phyloP scores from a whole-genome alignment of 2,797 vertebrate species.

The Eupleurogrammus muticus region DNA sequence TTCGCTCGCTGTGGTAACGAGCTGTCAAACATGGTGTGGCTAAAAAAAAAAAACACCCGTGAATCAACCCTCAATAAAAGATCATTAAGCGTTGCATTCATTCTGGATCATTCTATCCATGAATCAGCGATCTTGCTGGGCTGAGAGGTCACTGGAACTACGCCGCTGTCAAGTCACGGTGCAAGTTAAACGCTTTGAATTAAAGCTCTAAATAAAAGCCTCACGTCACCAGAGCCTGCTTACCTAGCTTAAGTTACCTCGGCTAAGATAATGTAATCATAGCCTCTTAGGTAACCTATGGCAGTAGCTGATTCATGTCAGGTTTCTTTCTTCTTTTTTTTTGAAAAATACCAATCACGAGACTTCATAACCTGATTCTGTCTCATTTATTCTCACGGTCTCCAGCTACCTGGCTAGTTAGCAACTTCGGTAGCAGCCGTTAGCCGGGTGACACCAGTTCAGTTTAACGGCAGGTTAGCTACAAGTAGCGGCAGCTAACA shows the following conservation, averaged over 20 bases:
- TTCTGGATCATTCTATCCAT: background rate
- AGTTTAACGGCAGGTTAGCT: conserved; percentile 29
- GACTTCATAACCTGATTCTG: too few relatives aligned
- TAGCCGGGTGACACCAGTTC: conserved; percentile 34
- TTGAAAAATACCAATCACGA: background rate
- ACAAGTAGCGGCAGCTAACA: background rate
- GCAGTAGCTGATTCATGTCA: too few relatives aligned
- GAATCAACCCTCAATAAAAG: background rate
- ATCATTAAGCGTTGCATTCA: too few relatives aligned
- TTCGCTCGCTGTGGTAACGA: background rate
- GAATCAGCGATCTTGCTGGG: background rate
- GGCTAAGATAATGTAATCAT: background rate
- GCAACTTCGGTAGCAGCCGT: conserved; percentile 59
- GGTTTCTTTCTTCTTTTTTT: background rate
- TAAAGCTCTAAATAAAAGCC: background rate
- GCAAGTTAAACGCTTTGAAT: background rate
- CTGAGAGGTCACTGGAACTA: background rate
- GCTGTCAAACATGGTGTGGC: background rate
- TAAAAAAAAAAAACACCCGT: background rate
- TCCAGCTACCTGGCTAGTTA: conserved; percentile 53
- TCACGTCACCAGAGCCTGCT: background rate
- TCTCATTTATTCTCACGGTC: background rate
- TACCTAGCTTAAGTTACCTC: too few relatives aligned
- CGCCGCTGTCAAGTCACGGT: too few relatives aligned
- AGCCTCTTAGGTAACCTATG: background rate